These are phyloP conservation scores for Brachypodius melanocephalos DNA, from an alignment of 2,113 vertebrate genomes.

Conservation along the genomic window DNA sequence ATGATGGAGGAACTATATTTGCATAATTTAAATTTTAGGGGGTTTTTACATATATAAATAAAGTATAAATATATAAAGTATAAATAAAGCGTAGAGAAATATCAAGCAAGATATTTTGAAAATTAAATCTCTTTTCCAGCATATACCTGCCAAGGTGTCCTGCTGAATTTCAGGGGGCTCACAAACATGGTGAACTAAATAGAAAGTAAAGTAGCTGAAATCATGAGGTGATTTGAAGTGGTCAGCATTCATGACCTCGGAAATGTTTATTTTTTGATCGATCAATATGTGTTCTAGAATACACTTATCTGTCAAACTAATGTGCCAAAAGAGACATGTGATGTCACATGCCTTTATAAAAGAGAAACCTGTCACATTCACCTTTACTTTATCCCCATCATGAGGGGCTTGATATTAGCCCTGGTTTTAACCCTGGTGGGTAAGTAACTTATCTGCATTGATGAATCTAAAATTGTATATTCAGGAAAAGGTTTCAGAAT, in stretches of 20 bases:
- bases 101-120: background rate
- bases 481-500: background rate
- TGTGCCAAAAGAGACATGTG: conserved; percentile 44
- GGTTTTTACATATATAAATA: too few relatives aligned
- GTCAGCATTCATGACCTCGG: background rate
- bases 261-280: conserved; percentile 55
- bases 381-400: conserved; percentile 38
- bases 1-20: background rate
- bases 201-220: background rate
- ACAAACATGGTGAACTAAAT: background rate
- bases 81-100: too few relatives aligned
- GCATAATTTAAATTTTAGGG: background rate
- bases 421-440: conserved; percentile 42
- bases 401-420: conserved; percentile 48
- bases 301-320: conserved; percentile 23
- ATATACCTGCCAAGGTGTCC: background rate
- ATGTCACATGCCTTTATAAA: conserved; percentile 51
- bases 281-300: conserved; percentile 25
- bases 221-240: background rate
- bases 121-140: background rate
- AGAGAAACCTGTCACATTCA: background rate
- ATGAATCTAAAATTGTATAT: background rate
- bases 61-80: too few relatives aligned
- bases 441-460: conserved; percentile 37
- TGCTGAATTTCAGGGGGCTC: background rate